A percentile compares a stretch with the other conserved stretches of the same genome.
These are phyloP conservation scores for Corythornis cristatus DNA, from an alignment of 2,113 vertebrate species.

Conservation along the genomic window DNA sequence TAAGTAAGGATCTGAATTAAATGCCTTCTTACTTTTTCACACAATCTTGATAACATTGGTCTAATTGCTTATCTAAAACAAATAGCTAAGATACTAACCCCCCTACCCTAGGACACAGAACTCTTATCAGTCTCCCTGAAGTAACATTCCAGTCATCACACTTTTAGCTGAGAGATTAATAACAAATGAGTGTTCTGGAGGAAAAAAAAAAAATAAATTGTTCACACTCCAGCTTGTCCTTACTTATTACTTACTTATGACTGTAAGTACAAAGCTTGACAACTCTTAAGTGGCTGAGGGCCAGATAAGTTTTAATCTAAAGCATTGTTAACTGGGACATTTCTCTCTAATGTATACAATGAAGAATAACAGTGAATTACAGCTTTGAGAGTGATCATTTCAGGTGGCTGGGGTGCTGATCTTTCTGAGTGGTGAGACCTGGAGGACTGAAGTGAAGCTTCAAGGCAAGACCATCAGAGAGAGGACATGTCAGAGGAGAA, in stretches of 20 bases:
- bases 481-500: not conserved
- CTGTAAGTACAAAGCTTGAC: not conserved
- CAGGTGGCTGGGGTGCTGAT: not conserved
- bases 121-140: conserved; percentile 13
- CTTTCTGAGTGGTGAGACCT: not conserved
- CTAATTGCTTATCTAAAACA: conserved; percentile 39
- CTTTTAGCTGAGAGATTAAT: conserved; percentile 16
- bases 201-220: not conserved
- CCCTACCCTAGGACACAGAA: not conserved
- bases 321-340: not conserved
- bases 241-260: not conserved
- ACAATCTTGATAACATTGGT: not conserved
- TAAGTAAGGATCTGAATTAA: conserved; percentile 11
- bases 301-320: conserved; percentile 14
- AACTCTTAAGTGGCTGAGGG: not conserved
- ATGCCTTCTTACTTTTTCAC: not conserved
- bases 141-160: conserved; percentile 24
- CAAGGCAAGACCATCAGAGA: not conserved
- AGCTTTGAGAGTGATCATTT: not conserved
- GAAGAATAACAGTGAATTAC: not conserved
- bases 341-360: not conserved
- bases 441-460: not conserved
- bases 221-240: not conserved
- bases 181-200: not conserved
- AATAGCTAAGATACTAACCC: not conserved